phyloP scores from a whole-genome alignment of 2,888 invertebrate species.

The Timema cristinae region DNA sequence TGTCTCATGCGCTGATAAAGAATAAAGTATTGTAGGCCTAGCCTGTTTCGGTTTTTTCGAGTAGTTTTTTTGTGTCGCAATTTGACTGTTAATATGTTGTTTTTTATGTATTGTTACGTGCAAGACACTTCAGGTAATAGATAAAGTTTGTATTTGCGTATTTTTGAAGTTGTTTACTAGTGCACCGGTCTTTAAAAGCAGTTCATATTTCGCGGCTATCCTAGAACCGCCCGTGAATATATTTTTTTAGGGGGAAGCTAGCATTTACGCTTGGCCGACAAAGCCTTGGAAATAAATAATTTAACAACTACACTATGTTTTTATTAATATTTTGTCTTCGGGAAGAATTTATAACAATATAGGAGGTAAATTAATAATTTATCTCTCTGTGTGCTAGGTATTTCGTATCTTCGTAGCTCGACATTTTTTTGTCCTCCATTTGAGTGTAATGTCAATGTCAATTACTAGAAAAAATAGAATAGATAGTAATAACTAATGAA shows the following conservation, averaged over 20 bases:
- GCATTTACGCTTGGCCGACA: slow-evolving; percentile 30
- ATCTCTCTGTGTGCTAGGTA: slow-evolving; percentile 15
- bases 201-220: slow-evolving; percentile 30
- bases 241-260: slow-evolving; percentile 30
- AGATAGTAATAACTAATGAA: slow-evolving; percentile 11
- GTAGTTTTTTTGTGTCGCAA: slow-evolving; percentile 23
- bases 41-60: slow-evolving; percentile 17
- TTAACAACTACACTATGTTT: slow-evolving; percentile 23
- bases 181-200: slow-evolving; percentile 14
- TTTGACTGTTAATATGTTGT: slow-evolving; percentile 16
- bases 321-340: slow-evolving; percentile 22
- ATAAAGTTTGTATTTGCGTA: neutral
- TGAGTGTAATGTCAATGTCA: slow-evolving; percentile 31
- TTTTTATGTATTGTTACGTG: slow-evolving; percentile 8
- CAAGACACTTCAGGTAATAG: slow-evolving; percentile 14
- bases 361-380: slow-evolving; percentile 20
- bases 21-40: slow-evolving; percentile 32
- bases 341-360: neutral
- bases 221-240: slow-evolving; percentile 26
- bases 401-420: slow-evolving; percentile 9
- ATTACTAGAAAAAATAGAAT: slow-evolving; percentile 28
- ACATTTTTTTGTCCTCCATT: slow-evolving; percentile 26
- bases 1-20: slow-evolving; percentile 55
- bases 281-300: slow-evolving; percentile 30
- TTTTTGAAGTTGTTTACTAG: slow-evolving; percentile 7